Conservation (phyloP, 2,113 vertebrate species). For the Nothocercus nigrocapillus region DNA sequence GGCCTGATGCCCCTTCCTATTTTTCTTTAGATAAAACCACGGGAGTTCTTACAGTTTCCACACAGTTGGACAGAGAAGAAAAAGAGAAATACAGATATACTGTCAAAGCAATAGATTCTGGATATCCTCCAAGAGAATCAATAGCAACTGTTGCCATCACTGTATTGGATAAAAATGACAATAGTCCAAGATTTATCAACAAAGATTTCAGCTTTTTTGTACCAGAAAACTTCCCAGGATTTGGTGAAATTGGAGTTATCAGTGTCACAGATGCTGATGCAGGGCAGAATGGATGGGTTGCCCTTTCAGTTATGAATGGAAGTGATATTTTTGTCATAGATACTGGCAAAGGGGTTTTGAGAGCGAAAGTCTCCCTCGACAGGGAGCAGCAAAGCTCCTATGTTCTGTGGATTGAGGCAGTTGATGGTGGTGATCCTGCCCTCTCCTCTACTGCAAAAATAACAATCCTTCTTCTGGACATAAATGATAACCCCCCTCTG, state of each 20-base stretch:
- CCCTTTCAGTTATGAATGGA: conserved; percentile 93
- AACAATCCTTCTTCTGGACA: conserved; percentile 93
- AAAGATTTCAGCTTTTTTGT: conserved; percentile 99
- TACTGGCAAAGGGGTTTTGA: conserved; percentile 90
- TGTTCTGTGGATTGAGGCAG: conserved; percentile 91
- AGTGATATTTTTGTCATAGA: conserved; percentile 98
- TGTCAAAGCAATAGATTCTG: conserved; percentile 90
- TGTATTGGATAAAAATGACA: conserved; percentile 95
- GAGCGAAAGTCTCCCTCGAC: conserved; percentile 93
- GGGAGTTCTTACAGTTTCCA: conserved; percentile 90
- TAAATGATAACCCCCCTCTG: conserved; percentile 96
- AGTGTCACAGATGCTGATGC: conserved; percentile 94
- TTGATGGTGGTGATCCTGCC: conserved; percentile 92
- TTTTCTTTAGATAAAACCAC: conserved; percentile 88
- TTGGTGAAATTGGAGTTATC: conserved; percentile 95
- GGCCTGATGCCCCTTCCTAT: conserved; percentile 88
- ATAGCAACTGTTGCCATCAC: conserved; percentile 91
- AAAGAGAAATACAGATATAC: conserved; percentile 95
- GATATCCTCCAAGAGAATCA: conserved; percentile 89
- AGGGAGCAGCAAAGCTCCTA: conserved; percentile 97
- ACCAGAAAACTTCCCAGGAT: conserved; percentile 96
- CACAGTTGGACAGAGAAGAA: conserved; percentile 92
- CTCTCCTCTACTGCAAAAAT: conserved; percentile 95
- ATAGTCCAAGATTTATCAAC: conserved; percentile 96
- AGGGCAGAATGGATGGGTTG: conserved; percentile 94